phyloP scores from a whole-genome alignment of 2,888 invertebrate species.

The Drosophila anomalata region DNA sequence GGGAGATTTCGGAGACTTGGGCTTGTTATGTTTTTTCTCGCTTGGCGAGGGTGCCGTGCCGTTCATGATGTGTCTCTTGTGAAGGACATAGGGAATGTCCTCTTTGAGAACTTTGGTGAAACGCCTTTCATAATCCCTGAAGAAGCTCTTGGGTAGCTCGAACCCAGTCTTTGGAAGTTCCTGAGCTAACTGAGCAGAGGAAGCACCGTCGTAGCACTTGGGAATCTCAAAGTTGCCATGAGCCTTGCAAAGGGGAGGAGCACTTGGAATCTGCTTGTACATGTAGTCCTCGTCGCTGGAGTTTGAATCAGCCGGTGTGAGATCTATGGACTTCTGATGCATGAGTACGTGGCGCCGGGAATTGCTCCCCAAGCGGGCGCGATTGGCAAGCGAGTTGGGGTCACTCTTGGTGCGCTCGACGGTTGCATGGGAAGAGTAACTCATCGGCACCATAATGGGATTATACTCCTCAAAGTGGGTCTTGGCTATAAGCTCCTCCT shows the following conservation, averaged over 20 bases:
- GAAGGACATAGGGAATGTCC: conserved; percentile 93
- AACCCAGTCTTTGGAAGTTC: conserved; percentile 88
- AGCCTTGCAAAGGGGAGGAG: conserved; percentile 89
- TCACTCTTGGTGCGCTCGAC: conserved; percentile 94
- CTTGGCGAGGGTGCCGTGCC: conserved; percentile 88
- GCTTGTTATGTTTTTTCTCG: conserved; percentile 85
- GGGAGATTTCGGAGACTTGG: conserved; percentile 88
- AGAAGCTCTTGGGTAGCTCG: conserved; percentile 90
- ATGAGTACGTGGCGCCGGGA: conserved; percentile 91
- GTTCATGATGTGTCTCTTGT: conserved; percentile 93
- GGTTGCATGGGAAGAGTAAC: conserved; percentile 87
- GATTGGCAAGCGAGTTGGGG: conserved; percentile 90
- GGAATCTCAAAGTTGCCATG: conserved; percentile 89
- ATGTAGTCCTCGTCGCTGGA: conserved; percentile 93
- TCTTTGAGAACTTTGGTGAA: conserved; percentile 85
- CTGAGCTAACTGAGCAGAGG: conserved; percentile 66
- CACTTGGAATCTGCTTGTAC: conserved; percentile 90
- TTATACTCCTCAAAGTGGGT: conserved; percentile 90
- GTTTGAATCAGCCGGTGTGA: conserved; percentile 93
- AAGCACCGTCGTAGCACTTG: conserved; percentile 83
- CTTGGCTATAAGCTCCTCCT: conserved; percentile 88
- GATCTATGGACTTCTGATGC: conserved; percentile 93
- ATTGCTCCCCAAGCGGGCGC: conserved; percentile 89
- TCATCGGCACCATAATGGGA: conserved; percentile 86
- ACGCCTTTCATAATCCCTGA: conserved; percentile 87